Conservation (phyloP, 2,888 invertebrate species). For the Bunonema sp. region DNA sequence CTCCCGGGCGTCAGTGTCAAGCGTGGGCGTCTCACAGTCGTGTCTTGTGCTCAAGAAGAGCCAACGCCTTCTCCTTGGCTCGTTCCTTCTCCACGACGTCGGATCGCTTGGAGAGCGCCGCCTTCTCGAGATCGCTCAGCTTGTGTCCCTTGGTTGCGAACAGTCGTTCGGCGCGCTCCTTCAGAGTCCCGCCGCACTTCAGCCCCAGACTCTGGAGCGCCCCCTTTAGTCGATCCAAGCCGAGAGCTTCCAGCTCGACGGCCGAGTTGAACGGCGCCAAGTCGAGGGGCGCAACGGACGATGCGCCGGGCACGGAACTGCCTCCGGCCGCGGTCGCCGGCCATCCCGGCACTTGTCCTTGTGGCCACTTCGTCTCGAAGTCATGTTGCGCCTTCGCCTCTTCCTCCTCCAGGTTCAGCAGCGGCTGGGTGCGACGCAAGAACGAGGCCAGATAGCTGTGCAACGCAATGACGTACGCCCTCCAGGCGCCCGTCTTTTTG, state of each 20-base stretch:
- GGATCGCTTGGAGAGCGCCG: conserved; percentile 53
- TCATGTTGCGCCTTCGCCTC: conserved; percentile 12
- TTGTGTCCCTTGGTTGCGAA: conserved; percentile 77
- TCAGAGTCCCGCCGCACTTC: conserved; percentile 94
- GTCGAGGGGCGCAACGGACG: conserved; percentile 89
- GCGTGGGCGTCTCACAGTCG: conserved; percentile 14
- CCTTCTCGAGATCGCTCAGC: conserved; percentile 73
- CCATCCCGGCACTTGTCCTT: conserved; percentile 83
- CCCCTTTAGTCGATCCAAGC: conserved; percentile 86
- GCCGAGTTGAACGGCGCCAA: conserved; percentile 91
- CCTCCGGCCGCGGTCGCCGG: no score
- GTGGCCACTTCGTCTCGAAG: conserved; percentile 72
- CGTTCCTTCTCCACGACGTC: conserved; percentile 18
- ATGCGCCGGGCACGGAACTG: no score
- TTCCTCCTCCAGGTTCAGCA: conserved; percentile 22
- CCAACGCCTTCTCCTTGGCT: conserved; percentile 10
- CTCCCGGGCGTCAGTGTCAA: conserved; percentile 8
- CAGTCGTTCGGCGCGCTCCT: conserved; percentile 85
- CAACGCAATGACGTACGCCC: conserved; percentile 59
- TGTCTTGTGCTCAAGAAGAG: conserved; percentile 25
- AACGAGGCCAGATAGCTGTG: conserved; percentile 16
- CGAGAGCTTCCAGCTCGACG: conserved; percentile 88
- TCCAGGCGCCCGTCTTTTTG: conserved; percentile 49
- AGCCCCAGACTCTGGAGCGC: conserved; percentile 86
- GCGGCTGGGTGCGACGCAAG: conserved; percentile 29